A percentile compares a stretch with the other conserved stretches of the same genome.
These are phyloP conservation scores for Capromys pilorides DNA, from an alignment of 2,797 vertebrate genomes.

Conservation along the genomic window DNA sequence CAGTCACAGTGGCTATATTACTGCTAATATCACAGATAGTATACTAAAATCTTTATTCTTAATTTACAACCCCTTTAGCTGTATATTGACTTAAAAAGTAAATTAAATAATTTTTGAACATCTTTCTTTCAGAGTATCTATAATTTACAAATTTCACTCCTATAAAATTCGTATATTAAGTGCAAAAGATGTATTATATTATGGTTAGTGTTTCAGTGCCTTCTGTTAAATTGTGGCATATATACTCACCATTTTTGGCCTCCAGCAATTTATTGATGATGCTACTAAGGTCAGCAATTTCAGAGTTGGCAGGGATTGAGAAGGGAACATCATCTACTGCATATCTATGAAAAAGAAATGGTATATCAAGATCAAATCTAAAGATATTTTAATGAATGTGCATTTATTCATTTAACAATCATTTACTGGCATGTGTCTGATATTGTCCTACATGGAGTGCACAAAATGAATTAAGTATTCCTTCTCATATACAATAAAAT, in stretches of 20 bases:
- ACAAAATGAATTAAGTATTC: slow-evolving; percentile 59
- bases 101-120: slow-evolving; percentile 45
- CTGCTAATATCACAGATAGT: not conserved
- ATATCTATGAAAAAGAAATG: slow-evolving; percentile 87
- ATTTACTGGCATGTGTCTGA: slow-evolving; percentile 6
- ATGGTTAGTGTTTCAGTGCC: not conserved
- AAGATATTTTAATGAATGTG: slow-evolving; percentile 37
- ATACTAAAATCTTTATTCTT: slow-evolving; percentile 37
- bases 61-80: slow-evolving; percentile 29
- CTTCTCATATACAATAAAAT: slow-evolving; percentile 5
- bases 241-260: slow-evolving; percentile 89
- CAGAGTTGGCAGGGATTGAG: slow-evolving; percentile 94
- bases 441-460: slow-evolving; percentile 28
- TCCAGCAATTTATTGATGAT: slow-evolving; percentile 96
- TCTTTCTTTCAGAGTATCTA: slow-evolving; percentile 42
- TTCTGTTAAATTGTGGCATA: slow-evolving; percentile 12
- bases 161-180: slow-evolving; percentile 26
- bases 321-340: slow-evolving; percentile 94
- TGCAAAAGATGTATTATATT: not conserved
- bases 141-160: slow-evolving; percentile 1
- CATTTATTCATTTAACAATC: slow-evolving; percentile 52
- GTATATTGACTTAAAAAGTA: slow-evolving; percentile 1
- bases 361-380: slow-evolving; percentile 29
- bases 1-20: not conserved
- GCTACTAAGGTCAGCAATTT: slow-evolving; percentile 93